These are phyloP conservation scores for Chironomus tepperi DNA, from an alignment of 1,140 invertebrate species.

Conservation along the genomic window DNA sequence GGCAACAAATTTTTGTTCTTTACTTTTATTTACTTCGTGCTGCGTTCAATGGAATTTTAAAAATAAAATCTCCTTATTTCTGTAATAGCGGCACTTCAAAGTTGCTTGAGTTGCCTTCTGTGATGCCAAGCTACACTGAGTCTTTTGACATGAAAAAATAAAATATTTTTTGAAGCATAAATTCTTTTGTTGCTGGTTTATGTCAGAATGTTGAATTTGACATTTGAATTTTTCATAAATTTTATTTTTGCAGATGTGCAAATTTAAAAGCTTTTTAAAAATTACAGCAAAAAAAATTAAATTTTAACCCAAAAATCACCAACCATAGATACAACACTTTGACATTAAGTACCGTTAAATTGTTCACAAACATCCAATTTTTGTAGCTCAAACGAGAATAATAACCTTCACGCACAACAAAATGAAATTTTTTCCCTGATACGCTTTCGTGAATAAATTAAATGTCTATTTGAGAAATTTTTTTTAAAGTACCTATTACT, in stretches of 20 bases:
- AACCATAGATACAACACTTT: background rate
- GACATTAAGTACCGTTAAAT: background rate
- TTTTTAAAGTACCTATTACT: no score
- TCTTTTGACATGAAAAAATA: background rate
- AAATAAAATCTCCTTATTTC: no score
- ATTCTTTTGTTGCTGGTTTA: background rate
- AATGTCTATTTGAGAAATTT: no score
- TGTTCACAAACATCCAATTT: background rate
- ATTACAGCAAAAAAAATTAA: background rate
- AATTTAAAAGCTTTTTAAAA: background rate
- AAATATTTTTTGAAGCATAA: background rate
- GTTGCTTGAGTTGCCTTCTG: no score
- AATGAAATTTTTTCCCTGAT: background rate
- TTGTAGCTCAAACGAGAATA: background rate
- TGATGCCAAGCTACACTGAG: background rate
- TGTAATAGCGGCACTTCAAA: no score
- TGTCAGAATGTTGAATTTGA: no score
- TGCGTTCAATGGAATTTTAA: no score
- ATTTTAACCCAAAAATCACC: background rate
- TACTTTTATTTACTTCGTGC: no score
- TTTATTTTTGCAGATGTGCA: background rate
- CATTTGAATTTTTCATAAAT: no score
- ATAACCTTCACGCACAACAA: background rate
- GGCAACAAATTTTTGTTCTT: no score
- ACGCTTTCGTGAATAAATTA: background rate